These are phyloP conservation scores for Neotragus moschatus DNA, from an alignment of 2,113 vertebrate genomes.

Conservation along the genomic window DNA sequence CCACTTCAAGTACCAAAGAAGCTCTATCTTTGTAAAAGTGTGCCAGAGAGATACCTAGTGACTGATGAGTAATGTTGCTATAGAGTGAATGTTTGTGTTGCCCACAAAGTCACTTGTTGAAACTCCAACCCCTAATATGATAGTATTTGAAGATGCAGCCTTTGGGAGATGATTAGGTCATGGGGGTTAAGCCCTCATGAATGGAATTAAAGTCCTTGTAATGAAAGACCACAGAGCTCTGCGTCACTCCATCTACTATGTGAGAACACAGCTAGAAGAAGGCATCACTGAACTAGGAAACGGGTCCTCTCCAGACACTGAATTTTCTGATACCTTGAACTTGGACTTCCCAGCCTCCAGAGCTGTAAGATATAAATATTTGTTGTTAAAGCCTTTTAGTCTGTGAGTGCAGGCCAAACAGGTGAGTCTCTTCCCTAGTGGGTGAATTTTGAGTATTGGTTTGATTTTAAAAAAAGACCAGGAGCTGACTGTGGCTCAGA, in stretches of 20 bases:
- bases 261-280: neutral
- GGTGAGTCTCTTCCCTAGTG: neutral
- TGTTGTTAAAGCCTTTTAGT: neutral
- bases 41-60: neutral
- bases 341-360: neutral
- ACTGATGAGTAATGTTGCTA: neutral
- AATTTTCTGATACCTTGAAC: neutral
- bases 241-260: neutral
- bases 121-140: neutral
- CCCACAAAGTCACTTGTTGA: neutral
- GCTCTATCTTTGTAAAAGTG: neutral
- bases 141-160: neutral
- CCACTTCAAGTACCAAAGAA: neutral
- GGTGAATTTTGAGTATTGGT: neutral
- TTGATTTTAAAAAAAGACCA: too few species aligned
- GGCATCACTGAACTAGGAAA: neutral
- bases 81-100: neutral
- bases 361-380: neutral
- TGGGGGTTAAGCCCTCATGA: neutral
- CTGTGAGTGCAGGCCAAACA: neutral
- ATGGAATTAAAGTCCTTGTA: neutral
- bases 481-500: too few species aligned
- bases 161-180: neutral
- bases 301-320: neutral
- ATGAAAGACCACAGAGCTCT: neutral